Base-by-base conservation (phyloP, 92 coral and sea anemone genomes). In the Epizoanthus illoricatus region DNA sequence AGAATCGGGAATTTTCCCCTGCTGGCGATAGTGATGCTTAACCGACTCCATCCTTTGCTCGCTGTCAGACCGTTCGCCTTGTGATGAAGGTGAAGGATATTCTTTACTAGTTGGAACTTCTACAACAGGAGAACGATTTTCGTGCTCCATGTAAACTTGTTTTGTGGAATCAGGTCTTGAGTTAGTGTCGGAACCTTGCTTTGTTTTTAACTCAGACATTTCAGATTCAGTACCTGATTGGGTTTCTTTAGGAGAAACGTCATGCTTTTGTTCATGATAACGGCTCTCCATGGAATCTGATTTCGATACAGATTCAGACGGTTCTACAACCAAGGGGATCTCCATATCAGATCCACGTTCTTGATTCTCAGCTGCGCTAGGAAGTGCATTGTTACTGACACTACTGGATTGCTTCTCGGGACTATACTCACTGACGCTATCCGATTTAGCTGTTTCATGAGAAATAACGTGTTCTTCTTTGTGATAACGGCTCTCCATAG, bases 21-120 rank as follows among this genome's bases (percentile, higher is more conserved):
- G 69, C 57, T 75, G 81, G 41, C 81, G 81, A 39, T 75, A 75
- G 8, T 59, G 56, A 11, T 75, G 57, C 56, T 60, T 40, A 24
- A 60, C 57, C 12, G 81, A 17, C 52, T 36, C 69, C 3, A 58
- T 60, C 13, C 5, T 60, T 12, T 43, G 56, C 12, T 41, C 40
- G 43, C 52, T 60, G 40, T 39, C 55, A 39, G 69, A 59, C 21
- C 56, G 39, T n/a, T 60, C 54, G 33, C 58, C 1, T 7, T 75
- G 39, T 9, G 45, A 61, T 19, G 39, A 43, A 23, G 82, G 49
- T 8, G 82, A 78, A 10, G 69, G n/a, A 21, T 63, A 3, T 19
- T 63, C 72, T 15, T 54, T 28, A 41, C 9, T 28, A 63, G 19
- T 55, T 54, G 64, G 28, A 42, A 63, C 57, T 74, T 15, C 59